Conservation (phyloP, 2,113 vertebrate genomes). For the Lichenostomus cassidix region DNA sequence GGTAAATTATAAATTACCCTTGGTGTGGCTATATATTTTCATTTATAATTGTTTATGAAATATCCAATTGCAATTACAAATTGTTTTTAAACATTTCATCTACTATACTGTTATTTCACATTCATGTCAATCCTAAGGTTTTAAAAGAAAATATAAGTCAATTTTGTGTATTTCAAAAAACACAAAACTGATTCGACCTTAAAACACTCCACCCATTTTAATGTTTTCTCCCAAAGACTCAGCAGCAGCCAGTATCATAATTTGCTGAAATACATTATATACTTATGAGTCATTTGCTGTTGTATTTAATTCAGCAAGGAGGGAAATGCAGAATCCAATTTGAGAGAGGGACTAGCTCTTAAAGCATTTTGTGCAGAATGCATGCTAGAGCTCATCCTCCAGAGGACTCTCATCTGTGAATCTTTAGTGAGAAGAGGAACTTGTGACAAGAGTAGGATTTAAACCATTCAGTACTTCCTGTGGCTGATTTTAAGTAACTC, state of each 20-base stretch:
- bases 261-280: background rate
- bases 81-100: background rate
- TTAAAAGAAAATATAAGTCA: background rate
- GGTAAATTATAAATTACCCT: background rate
- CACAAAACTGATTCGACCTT: background rate
- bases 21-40: background rate
- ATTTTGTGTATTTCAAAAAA: background rate
- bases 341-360: background rate
- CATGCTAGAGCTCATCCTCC: background rate
- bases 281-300: background rate
- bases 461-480: background rate
- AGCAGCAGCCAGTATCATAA: background rate
- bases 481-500: background rate
- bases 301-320: background rate
- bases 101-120: background rate
- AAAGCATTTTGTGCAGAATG: background rate
- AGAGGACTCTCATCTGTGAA: background rate
- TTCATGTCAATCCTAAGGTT: background rate
- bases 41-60: background rate
- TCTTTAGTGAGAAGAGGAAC: background rate
- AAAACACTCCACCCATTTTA: background rate
- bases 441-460: background rate
- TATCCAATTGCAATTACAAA: background rate
- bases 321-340: background rate
- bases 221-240: background rate